These are phyloP conservation scores for Enteromius afrohamiltoni DNA, from an alignment of 2,797 vertebrate genomes.

Conservation along the genomic window DNA sequence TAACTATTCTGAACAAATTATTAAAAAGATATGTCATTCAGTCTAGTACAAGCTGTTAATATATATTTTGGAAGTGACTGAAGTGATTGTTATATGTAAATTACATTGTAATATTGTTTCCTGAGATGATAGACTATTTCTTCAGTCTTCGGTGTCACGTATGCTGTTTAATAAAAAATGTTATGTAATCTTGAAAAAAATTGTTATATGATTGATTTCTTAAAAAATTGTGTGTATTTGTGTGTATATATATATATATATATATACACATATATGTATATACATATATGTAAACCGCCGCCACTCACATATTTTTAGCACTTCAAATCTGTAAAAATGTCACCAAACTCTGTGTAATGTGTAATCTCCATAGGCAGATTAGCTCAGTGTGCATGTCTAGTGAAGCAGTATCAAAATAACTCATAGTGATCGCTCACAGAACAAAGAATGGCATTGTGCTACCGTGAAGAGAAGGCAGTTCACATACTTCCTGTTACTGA, in stretches of 20 bases:
- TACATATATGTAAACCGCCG: too few species aligned
- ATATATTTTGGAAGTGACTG: neutral
- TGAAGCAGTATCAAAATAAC: constrained; percentile 48
- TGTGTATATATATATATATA: too few species aligned
- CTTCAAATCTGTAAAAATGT: constrained; percentile 19
- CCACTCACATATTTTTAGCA: neutral
- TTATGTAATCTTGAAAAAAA: neutral
- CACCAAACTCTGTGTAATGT: constrained; percentile 38
- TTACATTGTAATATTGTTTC: neutral
- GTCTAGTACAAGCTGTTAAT: neutral
- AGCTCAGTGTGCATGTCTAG: constrained; percentile 28
- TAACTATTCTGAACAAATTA: neutral
- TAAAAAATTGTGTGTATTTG: too few species aligned
- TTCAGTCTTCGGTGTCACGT: neutral
- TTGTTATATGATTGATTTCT: too few species aligned
- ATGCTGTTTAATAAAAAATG: neutral
- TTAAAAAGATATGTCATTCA: neutral
- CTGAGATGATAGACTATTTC: neutral
- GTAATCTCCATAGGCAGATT: constrained; percentile 37
- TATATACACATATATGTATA: too few species aligned
- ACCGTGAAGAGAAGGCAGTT: constrained; percentile 65
- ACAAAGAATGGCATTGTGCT: constrained; percentile 79
- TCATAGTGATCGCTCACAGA: constrained; percentile 67
- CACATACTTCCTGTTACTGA: constrained; percentile 77
- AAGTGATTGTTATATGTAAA: neutral